Base-by-base conservation (phyloP, 2,797 vertebrate species). In the Forpus xanthops region DNA sequence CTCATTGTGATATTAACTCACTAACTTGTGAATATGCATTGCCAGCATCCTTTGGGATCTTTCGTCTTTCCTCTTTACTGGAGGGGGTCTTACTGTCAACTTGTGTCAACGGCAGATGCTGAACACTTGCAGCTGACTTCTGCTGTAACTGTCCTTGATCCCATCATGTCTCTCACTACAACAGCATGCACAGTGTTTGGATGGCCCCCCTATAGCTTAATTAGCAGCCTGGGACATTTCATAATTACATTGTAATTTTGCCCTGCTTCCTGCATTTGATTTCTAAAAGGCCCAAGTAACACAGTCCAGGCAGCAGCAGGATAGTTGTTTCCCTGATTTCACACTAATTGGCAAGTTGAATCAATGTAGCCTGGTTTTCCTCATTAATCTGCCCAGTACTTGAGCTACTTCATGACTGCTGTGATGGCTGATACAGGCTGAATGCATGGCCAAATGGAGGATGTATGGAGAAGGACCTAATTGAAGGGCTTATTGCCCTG, bases 401-500 rank as follows among this genome's bases (percentile, higher is more conserved):
- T 85, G 35, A 42, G 19, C n/a, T 83, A 25, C 33, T 66, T 41
- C 41, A 16, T 50, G 39, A 77, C 27, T 45, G 20, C 30, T 62
- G 13, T 53, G 67, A 35, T 1, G 5, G 62, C 19, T 67, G 42
- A 31, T 12, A 33, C 0, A 41, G 28, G 10, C 23, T 31, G 35
- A 82, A 61, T n/a, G n/a, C 0, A 0, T 9, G 7, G 30, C 4
- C 2, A 3, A 45, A 20, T 28, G 12, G 18, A n/a, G 16, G 60
- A 35, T 25, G 27, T 19, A 20, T n/a, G 31, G 68, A 61, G 58
- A 90, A 66, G 5, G 7, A 60, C 23, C 19, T 15, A 52, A 8
- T 16, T 44, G 21, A 70, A 80, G 7, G 31, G 8, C 9, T 42
- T 72, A 6, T 76, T 90, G 76, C 28, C 28, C 15, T 24, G 16